Base-by-base conservation (phyloP, 2,888 invertebrate species). In the Aphrophora alni region DNA sequence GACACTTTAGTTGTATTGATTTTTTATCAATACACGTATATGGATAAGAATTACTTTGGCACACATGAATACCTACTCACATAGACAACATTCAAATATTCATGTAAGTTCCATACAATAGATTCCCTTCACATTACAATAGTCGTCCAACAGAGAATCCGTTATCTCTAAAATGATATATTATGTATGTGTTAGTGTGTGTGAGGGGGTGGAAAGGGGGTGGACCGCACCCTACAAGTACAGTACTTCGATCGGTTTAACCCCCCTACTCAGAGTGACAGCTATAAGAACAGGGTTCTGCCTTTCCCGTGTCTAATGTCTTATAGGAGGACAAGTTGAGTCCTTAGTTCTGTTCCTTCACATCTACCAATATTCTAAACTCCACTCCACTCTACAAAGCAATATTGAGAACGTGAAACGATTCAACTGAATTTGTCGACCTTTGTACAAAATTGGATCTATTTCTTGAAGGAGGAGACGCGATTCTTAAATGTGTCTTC, bases 281-380 rank as follows among this genome's bases (percentile, higher is more conserved):
- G 59, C 59, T 59, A 59, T 59, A 59, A 59, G 59, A 10, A 38
- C 38, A 27, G 69, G 78, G 78, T 72, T 74, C 78, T 79, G 78
- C 78, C 74, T 74, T 74, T 74, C n/a, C 78, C 78, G 68, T 79
- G 74, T 73, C 74, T 79, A 79, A 79, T 79, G 78, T 74, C 78
- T 79, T 69, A 68, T 21, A 79, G 74, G 44, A 78, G 74, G 78
- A 79, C 74, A 74, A 21, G 21, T 21, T 21, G n/a, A 59, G 59
- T 59, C 59, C 21, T 44, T 44, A 14, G 44, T 14, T 44, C 44
- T 44, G 44, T 44, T 44, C 17, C 44, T 44, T 14, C 44, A 14
- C 44, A 2, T 14, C n/a, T n/a, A n/a, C n/a, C n/a, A n/a, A n/a
- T n/a, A n/a, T n/a, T n/a, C 44, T 33, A 33, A 33, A 44, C 44